These are phyloP conservation scores for Tachina fera DNA, from an alignment of 2,888 invertebrate genomes.

Conservation along the genomic window DNA sequence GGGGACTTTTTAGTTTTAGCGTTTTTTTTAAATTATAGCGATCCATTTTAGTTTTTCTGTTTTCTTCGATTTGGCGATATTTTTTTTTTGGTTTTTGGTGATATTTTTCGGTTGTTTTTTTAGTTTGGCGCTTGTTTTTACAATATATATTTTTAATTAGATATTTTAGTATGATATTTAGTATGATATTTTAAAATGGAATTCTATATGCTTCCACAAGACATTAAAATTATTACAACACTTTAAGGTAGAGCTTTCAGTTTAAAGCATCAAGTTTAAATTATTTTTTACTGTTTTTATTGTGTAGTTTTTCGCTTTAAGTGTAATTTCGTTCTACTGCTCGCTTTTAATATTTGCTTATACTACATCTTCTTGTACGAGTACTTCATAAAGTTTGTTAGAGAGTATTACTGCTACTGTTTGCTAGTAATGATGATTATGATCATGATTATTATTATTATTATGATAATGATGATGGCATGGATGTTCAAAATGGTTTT, in stretches of 20 bases:
- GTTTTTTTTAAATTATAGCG: too few species aligned
- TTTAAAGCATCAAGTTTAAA: background rate
- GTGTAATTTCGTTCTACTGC: background rate
- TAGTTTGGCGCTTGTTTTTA: too few species aligned
- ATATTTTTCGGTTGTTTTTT: too few species aligned
- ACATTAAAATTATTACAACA: too few species aligned
- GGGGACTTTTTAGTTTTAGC: too few species aligned
- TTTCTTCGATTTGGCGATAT: too few species aligned
- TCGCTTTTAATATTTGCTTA: background rate
- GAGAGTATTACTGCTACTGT: background rate
- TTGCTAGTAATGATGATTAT: background rate
- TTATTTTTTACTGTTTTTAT: background rate
- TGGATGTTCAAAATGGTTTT: slow-evolving; percentile 44
- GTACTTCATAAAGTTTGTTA: slow-evolving; percentile 9
- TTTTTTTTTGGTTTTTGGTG: too few species aligned
- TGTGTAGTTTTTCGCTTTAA: slow-evolving; percentile 1
- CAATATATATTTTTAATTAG: too few species aligned
- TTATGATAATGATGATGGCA: slow-evolving; percentile 6
- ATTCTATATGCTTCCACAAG: too few species aligned
- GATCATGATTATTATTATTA: background rate
- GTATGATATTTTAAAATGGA: too few species aligned
- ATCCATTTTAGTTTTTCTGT: too few species aligned
- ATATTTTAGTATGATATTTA: too few species aligned
- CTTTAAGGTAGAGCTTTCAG: background rate
- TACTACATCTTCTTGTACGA: background rate